Conservation (phyloP, 2,113 vertebrate genomes). For the Heterocephalus glaber region DNA sequence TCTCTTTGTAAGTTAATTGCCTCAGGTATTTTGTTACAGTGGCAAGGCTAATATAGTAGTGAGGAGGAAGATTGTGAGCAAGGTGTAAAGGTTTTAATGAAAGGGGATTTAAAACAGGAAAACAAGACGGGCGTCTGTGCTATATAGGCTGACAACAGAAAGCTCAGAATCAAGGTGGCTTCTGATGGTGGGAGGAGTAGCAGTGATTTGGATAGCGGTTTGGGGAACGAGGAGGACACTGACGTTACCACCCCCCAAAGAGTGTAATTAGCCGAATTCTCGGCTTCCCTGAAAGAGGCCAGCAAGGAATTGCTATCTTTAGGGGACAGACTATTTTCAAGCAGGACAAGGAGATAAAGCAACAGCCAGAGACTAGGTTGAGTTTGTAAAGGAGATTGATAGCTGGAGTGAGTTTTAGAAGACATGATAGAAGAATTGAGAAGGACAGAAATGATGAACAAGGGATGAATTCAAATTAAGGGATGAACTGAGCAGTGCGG, state of each 20-base stretch:
- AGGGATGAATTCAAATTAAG: not conserved
- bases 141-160: not conserved
- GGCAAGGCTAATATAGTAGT: not conserved
- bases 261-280: not conserved
- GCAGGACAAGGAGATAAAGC: not conserved
- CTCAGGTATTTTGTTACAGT: not conserved
- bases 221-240: not conserved
- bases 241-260: accelerated
- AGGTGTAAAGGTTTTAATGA: not conserved
- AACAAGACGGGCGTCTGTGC: not conserved
- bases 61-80: not conserved
- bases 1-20: not conserved
- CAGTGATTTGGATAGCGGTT: not conserved
- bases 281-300: not conserved
- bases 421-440: not conserved
- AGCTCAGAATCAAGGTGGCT: not conserved
- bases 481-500: not conserved
- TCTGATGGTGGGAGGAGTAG: not conserved
- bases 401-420: not conserved
- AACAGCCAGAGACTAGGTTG: not conserved
- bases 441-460: not conserved
- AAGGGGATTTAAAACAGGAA: not conserved
- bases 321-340: not conserved
- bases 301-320: not conserved
- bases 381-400: not conserved